phyloP scores from a whole-genome alignment of 1,140 invertebrate species.

The Philotrypesis tridentata region DNA sequence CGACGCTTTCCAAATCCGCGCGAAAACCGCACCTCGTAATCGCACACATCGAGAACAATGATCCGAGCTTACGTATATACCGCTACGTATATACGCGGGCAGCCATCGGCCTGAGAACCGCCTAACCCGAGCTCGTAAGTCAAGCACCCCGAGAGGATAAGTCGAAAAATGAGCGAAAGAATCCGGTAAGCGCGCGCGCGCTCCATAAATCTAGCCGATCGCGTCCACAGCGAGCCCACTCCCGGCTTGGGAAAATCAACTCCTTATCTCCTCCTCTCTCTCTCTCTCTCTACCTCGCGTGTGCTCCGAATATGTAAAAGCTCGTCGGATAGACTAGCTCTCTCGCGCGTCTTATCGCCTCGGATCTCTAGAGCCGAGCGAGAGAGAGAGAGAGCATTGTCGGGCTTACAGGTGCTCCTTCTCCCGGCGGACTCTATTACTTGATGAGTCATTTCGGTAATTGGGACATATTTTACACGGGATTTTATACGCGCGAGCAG shows the following conservation, averaged over 20 bases:
- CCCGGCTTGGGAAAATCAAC: constrained; percentile 60
- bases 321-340: constrained; percentile 26
- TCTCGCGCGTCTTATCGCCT: constrained; percentile 8
- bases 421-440: constrained; percentile 63
- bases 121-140: neutral
- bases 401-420: constrained; percentile 46
- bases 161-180: constrained; percentile 8
- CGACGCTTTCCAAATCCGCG: no score
- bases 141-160: neutral
- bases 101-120: neutral
- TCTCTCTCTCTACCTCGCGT: no score
- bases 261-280: no score
- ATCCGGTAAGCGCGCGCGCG: neutral
- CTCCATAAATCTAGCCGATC: constrained; percentile 58
- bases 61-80: no score
- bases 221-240: neutral
- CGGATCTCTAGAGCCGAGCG: neutral
- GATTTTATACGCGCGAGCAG: constrained; percentile 60
- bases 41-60: neutral
- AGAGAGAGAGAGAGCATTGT: no score
- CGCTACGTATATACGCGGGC: no score
- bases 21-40: no score
- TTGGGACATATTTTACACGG: constrained; percentile 67
- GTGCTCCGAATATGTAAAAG: constrained; percentile 62
- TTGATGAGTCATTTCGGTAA: constrained; percentile 71